Percentiles rank a stretch among this genome's conserved stretches.
These are phyloP conservation scores for Benitochromis conjunctus DNA, from an alignment of 2,113 vertebrate genomes.

Conservation along the genomic window DNA sequence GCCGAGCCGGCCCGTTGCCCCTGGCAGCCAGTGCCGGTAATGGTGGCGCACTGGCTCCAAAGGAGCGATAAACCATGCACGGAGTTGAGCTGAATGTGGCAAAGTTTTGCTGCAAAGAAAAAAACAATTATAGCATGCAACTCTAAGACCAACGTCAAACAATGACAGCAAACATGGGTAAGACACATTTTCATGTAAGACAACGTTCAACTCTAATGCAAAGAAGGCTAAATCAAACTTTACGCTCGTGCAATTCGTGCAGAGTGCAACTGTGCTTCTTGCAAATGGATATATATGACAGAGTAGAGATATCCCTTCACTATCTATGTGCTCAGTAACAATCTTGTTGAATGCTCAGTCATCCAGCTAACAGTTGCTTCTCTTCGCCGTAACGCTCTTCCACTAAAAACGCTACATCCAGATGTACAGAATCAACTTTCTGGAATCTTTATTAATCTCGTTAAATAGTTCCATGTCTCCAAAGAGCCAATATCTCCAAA, in stretches of 20 bases:
- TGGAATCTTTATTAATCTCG: neutral
- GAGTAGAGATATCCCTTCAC: neutral
- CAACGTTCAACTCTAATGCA: neutral
- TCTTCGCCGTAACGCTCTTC: neutral
- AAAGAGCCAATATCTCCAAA: neutral
- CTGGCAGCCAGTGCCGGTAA: conserved; percentile 48
- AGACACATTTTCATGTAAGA: neutral
- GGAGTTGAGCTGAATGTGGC: neutral
- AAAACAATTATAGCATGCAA: neutral
- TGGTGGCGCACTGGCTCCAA: conserved; percentile 29
- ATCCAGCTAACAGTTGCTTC: neutral
- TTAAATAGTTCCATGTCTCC: neutral
- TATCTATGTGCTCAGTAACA: neutral
- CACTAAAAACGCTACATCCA: neutral
- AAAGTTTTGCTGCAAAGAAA: neutral
- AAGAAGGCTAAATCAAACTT: neutral
- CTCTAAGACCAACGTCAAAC: neutral
- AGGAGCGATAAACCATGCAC: neutral
- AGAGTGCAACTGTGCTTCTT: neutral
- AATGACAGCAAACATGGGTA: neutral
- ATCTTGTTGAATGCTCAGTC: neutral
- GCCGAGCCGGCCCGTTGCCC: conserved; percentile 36
- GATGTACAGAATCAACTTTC: neutral
- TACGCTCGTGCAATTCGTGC: neutral
- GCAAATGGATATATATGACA: neutral